Base-by-base conservation (phyloP, 1,140 invertebrate species). In the Drosophila seguyi region DNA sequence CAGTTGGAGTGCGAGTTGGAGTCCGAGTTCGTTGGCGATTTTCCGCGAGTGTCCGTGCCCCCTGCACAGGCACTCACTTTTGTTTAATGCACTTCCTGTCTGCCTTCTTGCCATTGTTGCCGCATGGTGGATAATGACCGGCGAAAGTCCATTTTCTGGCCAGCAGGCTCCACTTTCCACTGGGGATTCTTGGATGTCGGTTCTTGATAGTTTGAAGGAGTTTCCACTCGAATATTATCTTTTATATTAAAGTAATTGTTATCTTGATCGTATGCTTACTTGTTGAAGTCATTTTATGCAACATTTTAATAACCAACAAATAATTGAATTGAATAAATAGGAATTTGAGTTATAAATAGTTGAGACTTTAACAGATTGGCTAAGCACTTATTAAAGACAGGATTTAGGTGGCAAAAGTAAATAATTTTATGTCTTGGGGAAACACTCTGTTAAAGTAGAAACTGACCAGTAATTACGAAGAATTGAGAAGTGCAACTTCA, bases 61-160 rank as follows among this genome's bases (percentile, higher is more conserved):
- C 22, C 27, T 27, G 22, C 7, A n/a, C 65, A 65, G 77, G 65
- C 75, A 71, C 55, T 83, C 68, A 65, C 63, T 75, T 85, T 86
- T 80, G 61, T 85, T 84, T 73, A 78, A 72, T 72, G 42, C 52
- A 72, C 65, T 53, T 42, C 34, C 25, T n/a, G 22, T 3, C 18
- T 11, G 38, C 27, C 36, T 31, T 14, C 39, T 20, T 29, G 45
- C 48, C 29, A 44, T 41, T 55, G 14, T 72, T 63, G 34, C 59
- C 11, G 59, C 34, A 39, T 31, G 44, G 14, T n/a, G 34, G 44
- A 90, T 90, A 90, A 90, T 90, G 85, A 81, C 86, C 78, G 67
- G 81, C 75, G 60, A 83, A 90, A 90, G 78, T 85, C 71, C 75
- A 79, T 75, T 90, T 71, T 62, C 27, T 25, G 57, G n/a, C n/a